These are phyloP conservation scores for Maniola jurtina DNA, from an alignment of 1,140 invertebrate genomes.

Conservation along the genomic window DNA sequence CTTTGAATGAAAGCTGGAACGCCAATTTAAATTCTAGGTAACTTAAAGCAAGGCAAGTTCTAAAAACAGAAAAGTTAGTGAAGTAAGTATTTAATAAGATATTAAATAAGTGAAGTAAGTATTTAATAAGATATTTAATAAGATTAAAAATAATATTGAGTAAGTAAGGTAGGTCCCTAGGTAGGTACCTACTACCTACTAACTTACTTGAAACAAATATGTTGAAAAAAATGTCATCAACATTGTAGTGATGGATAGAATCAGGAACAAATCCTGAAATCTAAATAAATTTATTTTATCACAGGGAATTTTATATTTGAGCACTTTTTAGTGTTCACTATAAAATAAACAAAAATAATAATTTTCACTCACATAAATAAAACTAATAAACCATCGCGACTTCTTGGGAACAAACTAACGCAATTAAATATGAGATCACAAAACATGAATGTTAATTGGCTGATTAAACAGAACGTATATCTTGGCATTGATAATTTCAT, in stretches of 20 bases:
- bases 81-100: too few species aligned
- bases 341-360: neutral
- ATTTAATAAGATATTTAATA: too few species aligned
- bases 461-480: slow-evolving; percentile 63
- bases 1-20: too few species aligned
- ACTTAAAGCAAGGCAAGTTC: too few species aligned
- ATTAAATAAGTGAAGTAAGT: too few species aligned
- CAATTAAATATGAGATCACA: slow-evolving; percentile 70
- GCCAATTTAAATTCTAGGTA: too few species aligned
- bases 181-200: too few species aligned
- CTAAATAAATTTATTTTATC: slow-evolving; percentile 57
- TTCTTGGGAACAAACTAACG: slow-evolving; percentile 66
- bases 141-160: neutral
- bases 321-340: neutral
- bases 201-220: slow-evolving; percentile 85
- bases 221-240: slow-evolving; percentile 85
- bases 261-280: slow-evolving; percentile 84
- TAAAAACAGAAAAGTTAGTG: too few species aligned
- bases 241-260: slow-evolving; percentile 82
- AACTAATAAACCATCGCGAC: slow-evolving; percentile 60
- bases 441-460: slow-evolving; percentile 60
- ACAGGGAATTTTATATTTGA: neutral
- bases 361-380: slow-evolving; percentile 61
- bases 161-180: neutral
- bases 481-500: slow-evolving; percentile 69